Evolutionary conservation across 2,888 invertebrate genomes (phyloP).

Genomic region (Cryptocephalus primarius): DNA sequence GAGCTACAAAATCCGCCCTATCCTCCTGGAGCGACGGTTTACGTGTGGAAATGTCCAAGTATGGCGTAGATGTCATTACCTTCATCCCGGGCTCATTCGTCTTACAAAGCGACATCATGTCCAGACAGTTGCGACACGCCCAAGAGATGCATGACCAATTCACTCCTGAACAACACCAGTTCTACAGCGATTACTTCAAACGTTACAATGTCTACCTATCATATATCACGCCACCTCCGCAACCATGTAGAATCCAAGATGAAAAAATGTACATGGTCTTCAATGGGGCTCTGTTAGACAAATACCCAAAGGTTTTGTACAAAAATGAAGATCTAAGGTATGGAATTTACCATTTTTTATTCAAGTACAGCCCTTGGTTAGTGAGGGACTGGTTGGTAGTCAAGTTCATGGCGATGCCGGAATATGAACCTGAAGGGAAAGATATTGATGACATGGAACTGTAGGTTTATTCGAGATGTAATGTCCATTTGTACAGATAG

Average conservation of each 20-base stretch:
- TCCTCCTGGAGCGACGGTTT: constrained; percentile 62
- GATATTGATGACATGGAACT: constrained; percentile 8
- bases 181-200: constrained; percentile 58
- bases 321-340: constrained; percentile 61
- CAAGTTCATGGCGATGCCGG: constrained; percentile 55
- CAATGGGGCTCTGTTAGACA: constrained; percentile 49
- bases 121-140: constrained; percentile 49
- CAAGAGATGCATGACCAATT: constrained; percentile 54
- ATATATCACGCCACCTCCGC: constrained; percentile 24
- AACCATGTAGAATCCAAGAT: constrained; percentile 45
- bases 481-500: not conserved
- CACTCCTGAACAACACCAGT: constrained; percentile 47
- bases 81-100: constrained; percentile 75
- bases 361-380: constrained; percentile 47
- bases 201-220: constrained; percentile 50
- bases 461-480: not conserved
- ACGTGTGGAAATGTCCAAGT: constrained; percentile 59
- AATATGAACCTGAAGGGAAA: constrained; percentile 18
- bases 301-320: constrained; percentile 50
- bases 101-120: constrained; percentile 55
- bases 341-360: constrained; percentile 52
- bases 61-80: constrained; percentile 59
- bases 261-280: constrained; percentile 47
- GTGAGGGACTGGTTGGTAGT: constrained; percentile 50
- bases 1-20: constrained; percentile 72